Percentiles rank a stretch among this genome's conserved stretches.
Conservation (phyloP, 2,113 vertebrate genomes). For the Microcebus jonahi region DNA sequence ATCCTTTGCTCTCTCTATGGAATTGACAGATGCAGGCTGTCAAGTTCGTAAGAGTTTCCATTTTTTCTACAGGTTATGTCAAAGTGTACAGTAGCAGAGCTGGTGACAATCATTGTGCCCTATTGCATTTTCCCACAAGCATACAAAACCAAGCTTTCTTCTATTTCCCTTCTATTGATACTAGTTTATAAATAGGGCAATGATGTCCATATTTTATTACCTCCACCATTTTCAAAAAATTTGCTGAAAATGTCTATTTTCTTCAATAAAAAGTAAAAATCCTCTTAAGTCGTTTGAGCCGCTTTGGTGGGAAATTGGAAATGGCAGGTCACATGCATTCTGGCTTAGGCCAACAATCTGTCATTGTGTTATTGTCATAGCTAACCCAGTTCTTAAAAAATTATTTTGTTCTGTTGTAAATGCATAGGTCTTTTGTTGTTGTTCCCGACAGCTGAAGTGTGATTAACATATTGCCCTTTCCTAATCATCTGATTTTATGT, state of each 20-base stretch:
- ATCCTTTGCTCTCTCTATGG: background rate
- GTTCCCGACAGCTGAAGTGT: background rate
- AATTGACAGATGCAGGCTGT: background rate
- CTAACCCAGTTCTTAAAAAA: background rate
- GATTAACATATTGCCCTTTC: background rate
- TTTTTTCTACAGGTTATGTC: background rate
- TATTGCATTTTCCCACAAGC: accelerated
- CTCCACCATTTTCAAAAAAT: background rate
- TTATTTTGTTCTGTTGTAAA: background rate
- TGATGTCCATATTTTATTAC: background rate
- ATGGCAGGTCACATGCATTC: background rate
- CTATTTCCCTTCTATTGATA: background rate
- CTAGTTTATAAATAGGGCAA: background rate
- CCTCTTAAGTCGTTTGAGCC: background rate
- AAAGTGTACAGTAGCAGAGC: background rate
- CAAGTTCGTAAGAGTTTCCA: too few relatives aligned
- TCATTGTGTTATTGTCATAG: background rate
- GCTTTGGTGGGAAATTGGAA: background rate
- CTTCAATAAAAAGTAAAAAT: background rate
- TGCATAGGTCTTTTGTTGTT: background rate
- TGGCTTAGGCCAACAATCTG: background rate
- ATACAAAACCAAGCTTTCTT: too few relatives aligned
- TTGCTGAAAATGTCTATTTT: background rate
- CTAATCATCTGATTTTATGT: background rate
- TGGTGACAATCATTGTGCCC: too few relatives aligned